Evolutionary conservation across 2,113 vertebrate genomes (phyloP).

Genomic region (Chascanopsetta lugubris): DNA sequence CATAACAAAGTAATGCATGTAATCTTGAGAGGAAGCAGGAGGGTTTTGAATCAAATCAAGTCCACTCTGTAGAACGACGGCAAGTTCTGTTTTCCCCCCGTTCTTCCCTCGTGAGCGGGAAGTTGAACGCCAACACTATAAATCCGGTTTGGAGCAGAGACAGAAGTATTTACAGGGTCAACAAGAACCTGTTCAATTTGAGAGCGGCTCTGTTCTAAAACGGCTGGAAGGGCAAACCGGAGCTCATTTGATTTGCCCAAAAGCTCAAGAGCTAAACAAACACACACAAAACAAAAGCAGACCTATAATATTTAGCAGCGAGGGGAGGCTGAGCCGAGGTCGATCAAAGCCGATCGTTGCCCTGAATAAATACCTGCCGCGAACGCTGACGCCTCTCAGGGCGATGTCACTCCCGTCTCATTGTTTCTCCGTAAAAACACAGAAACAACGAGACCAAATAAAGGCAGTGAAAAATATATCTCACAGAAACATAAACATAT

Average conservation of each 20-base stretch:
- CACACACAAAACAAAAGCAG: conserved; percentile 37
- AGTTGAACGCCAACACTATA: conserved; percentile 48
- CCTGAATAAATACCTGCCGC: conserved; percentile 42
- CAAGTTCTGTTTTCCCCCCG: not conserved
- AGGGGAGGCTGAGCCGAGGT: conserved; percentile 28
- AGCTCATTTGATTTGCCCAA: conserved; percentile 46
- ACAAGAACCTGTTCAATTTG: conserved; percentile 54
- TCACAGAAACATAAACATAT: too few relatives aligned
- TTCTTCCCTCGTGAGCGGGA: conserved; percentile 20
- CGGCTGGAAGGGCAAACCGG: conserved; percentile 46
- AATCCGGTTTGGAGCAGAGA: conserved; percentile 48
- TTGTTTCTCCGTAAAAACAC: too few relatives aligned
- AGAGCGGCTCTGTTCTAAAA: conserved; percentile 27
- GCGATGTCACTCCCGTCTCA: too few relatives aligned
- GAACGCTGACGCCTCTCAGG: not conserved
- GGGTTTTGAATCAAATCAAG: conserved; percentile 63
- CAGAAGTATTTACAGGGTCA: conserved; percentile 33
- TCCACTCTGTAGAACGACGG: conserved; percentile 42
- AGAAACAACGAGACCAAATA: too few relatives aligned
- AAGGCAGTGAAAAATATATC: too few relatives aligned
- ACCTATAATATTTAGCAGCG: conserved; percentile 44
- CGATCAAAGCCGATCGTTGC: conserved; percentile 51
- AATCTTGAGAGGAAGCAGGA: conserved; percentile 72
- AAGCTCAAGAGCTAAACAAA: conserved; percentile 49
- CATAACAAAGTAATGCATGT: conserved; percentile 73